These are phyloP conservation scores for Lophius americanus DNA, from an alignment of 2,797 vertebrate genomes.

Conservation along the genomic window DNA sequence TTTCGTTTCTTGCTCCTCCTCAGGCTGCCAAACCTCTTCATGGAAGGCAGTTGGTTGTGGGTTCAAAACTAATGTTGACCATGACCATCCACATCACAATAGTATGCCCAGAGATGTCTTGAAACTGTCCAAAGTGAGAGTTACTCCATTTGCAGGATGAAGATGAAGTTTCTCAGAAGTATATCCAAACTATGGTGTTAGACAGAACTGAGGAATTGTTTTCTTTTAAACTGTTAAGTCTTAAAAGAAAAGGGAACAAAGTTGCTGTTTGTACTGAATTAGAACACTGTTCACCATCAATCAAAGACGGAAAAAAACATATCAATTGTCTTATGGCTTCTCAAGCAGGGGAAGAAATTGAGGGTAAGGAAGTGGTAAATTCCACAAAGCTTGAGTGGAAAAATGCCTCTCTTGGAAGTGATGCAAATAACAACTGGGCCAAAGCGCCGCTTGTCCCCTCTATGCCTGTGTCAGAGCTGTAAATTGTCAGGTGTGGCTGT, in stretches of 20 bases:
- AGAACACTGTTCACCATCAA: conserved; percentile 8
- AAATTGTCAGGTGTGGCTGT: conserved; percentile 89
- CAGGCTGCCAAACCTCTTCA: conserved; percentile 96
- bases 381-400: conserved; percentile 45
- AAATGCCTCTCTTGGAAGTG: conserved; percentile 40
- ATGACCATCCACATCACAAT: conserved; percentile 75
- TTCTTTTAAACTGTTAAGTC: background rate
- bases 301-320: background rate
- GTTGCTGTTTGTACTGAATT: conserved; percentile 1
- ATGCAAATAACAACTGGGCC: conserved; percentile 49
- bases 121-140: conserved; percentile 9
- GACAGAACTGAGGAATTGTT: background rate
- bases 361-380: conserved; percentile 45
- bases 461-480: conserved; percentile 67
- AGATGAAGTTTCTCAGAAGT: background rate
- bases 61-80: conserved; percentile 66
- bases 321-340: background rate
- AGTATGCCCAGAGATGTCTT: conserved; percentile 6
- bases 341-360: background rate
- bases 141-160: conserved; percentile 37
- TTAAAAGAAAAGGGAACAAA: background rate
- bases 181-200: conserved; percentile 2
- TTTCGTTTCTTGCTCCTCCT: conserved; percentile 91
- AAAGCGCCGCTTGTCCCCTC: conserved; percentile 4
- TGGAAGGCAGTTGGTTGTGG: conserved; percentile 75